These are phyloP conservation scores for Tangara arthus DNA, from an alignment of 2,797 vertebrate genomes.

Conservation along the genomic window DNA sequence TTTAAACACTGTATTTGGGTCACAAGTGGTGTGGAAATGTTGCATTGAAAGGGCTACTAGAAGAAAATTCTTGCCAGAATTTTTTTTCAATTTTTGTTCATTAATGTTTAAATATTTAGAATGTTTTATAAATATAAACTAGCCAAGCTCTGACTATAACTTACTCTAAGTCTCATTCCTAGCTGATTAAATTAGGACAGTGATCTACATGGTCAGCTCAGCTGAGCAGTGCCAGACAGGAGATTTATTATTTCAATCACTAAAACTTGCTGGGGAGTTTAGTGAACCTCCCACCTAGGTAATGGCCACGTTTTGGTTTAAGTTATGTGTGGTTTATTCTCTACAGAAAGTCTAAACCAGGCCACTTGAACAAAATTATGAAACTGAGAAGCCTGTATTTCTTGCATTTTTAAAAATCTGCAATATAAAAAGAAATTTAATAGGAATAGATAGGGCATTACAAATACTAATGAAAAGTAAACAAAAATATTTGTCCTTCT, in stretches of 20 bases:
- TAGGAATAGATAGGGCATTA: not conserved
- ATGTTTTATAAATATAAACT: not conserved
- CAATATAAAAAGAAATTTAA: not conserved
- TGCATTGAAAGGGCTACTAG: not conserved
- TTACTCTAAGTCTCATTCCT: not conserved
- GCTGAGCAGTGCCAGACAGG: not conserved
- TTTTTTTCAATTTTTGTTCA: not conserved
- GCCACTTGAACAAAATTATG: not conserved
- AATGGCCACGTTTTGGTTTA: not conserved
- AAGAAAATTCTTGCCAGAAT: not conserved
- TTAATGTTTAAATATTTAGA: not conserved
- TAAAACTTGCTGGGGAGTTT: not conserved
- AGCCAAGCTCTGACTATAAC: not conserved
- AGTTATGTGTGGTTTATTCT: not conserved
- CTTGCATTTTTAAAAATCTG: not conserved
- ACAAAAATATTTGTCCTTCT: not conserved
- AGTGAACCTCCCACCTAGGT: not conserved
- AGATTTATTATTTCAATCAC: not conserved
- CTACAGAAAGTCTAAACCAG: not conserved
- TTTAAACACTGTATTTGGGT: not conserved
- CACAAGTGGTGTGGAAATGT: not conserved
- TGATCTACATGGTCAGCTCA: not conserved
- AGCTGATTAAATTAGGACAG: not conserved
- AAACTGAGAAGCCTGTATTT: not conserved
- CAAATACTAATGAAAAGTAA: not conserved